phyloP scores from a whole-genome alignment of 2,888 invertebrate genomes.

The Aquatica leii region DNA sequence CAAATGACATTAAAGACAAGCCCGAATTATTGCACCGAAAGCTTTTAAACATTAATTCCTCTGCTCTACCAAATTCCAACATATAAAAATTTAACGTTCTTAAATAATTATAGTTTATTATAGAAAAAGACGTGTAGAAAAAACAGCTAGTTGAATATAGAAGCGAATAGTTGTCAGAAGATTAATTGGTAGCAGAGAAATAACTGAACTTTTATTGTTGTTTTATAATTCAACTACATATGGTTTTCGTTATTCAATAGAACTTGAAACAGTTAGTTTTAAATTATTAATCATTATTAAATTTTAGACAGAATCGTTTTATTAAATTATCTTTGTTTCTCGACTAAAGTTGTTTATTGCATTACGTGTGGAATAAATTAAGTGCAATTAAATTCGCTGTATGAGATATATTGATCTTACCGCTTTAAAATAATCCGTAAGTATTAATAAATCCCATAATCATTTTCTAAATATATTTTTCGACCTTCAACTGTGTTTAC shows the following conservation, averaged over 20 bases:
- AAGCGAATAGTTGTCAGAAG: slow-evolving; percentile 1
- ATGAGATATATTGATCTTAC: too few species aligned
- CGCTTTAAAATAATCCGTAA: too few species aligned
- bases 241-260: slow-evolving; percentile 7
- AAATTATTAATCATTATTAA: slow-evolving; percentile 10
- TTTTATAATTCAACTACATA: slow-evolving; percentile 11
- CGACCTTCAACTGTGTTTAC: too few species aligned
- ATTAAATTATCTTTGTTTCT: slow-evolving; percentile 9
- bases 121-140: too few species aligned
- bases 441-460: too few species aligned
- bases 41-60: slow-evolving; percentile 16
- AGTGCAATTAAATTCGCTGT: slow-evolving; percentile 3
- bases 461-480: too few species aligned
- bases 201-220: slow-evolving; percentile 11
- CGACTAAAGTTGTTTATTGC: background rate
- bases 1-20: slow-evolving; percentile 53
- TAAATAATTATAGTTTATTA: slow-evolving; percentile 5
- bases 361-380: slow-evolving; percentile 1
- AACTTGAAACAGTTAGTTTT: slow-evolving; percentile 8
- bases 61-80: background rate
- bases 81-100: slow-evolving; percentile 14
- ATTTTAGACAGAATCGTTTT: slow-evolving; percentile 2
- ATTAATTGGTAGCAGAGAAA: slow-evolving; percentile 7
- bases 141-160: slow-evolving; percentile 4
- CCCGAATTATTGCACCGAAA: slow-evolving; percentile 12